Evolutionary conservation across 2,797 vertebrate species (phyloP), one percentile per base, ranked within the genome.

Genomic region (Diceros bicornis): DNA sequence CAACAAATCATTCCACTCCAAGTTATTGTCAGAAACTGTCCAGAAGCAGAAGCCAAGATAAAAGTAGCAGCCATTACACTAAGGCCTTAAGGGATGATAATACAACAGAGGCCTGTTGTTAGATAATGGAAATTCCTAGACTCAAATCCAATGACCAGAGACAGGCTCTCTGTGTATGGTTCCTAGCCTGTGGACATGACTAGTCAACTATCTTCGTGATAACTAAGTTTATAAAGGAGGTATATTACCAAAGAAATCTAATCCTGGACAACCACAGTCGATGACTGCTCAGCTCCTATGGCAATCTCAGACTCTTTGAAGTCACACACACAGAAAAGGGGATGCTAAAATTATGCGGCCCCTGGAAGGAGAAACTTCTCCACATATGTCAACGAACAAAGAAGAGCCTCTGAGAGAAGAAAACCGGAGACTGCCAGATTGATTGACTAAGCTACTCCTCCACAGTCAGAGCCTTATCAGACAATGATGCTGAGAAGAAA

Each of bases 191-290:
- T 52, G 52, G n/a, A 50, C 57, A n/a, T 59, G 44, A 71, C 2
- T 37, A 57, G 75, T 89, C 66, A 66, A 64, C 59, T 79, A 82
- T 41, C 25, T 61, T 87, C 2, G 85, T 17, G 17, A 57, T 68
- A 69, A 68, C 25, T 25, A 86, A 68, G 2, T 82, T 64, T 95
- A 27, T n/a, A 44, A 93, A 93, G n/a, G 32, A 61, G 13, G 4
- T 64, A 1, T 57, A 27, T 62, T 88, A 21, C 55, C 75, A 85
- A 77, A 86, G 81, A 88, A 84, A 82, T 86, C n/a, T 29, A 95
- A 0, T 69, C 34, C 64, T 62, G 25, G 29, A 41, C 2, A 29
- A 64, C 57, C 12, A 47, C 0, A 44, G 29, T 81, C 23, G 55
- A 2, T 34, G 50, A 47, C 37, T 75, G 14, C 25, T 32, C 25